Evolutionary conservation across 2,113 vertebrate species (phyloP).

Genomic region (Pelecanus crispus): DNA sequence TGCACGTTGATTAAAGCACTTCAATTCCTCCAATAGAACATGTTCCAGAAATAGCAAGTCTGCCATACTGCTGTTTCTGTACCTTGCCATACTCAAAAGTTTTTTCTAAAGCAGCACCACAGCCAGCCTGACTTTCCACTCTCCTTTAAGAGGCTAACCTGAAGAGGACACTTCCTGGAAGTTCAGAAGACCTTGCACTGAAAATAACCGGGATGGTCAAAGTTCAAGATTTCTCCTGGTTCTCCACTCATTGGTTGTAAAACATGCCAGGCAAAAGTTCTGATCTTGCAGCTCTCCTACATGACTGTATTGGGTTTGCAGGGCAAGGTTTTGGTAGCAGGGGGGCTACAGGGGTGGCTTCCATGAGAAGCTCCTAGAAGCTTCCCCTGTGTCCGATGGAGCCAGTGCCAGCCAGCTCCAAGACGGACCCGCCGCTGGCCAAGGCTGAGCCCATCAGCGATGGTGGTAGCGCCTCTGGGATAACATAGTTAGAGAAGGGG

Average conservation of each 20-base stretch:
- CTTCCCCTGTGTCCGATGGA: accelerated
- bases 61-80: not conserved
- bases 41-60: not conserved
- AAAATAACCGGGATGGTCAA: not conserved
- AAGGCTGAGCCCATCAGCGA: not conserved
- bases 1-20: not conserved
- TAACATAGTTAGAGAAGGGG: not conserved
- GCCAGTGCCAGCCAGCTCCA: not conserved
- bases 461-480: not conserved
- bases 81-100: not conserved
- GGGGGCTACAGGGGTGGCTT: not conserved
- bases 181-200: accelerated
- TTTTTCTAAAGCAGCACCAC: not conserved
- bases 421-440: accelerated
- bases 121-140: not conserved
- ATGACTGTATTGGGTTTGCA: accelerated
- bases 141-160: not conserved
- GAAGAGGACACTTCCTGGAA: not conserved
- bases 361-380: not conserved
- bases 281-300: not conserved
- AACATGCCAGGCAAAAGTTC: not conserved
- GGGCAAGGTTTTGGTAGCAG: not conserved
- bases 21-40: not conserved
- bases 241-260: not conserved
- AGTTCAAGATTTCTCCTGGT: not conserved